phyloP scores from a whole-genome alignment of 2,888 invertebrate genomes.

The Andrena chrysosceles region DNA sequence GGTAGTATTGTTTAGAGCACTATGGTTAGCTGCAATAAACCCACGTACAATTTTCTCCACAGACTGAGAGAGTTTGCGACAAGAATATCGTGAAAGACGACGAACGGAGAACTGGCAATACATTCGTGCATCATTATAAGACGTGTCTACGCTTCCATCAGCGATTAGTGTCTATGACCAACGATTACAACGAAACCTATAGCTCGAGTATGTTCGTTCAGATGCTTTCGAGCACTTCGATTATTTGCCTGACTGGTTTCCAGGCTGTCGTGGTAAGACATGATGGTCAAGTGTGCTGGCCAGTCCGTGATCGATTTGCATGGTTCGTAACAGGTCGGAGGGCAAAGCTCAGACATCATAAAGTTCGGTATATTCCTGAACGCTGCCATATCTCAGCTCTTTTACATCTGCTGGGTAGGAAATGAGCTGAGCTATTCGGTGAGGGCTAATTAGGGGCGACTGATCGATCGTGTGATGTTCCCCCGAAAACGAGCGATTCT shows the following conservation, averaged over 20 bases:
- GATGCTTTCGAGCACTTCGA: constrained; percentile 76
- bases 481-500: background rate
- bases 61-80: background rate
- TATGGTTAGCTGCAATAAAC: background rate
- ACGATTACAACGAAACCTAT: constrained; percentile 73
- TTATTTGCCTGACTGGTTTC: constrained; percentile 80
- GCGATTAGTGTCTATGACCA: constrained; percentile 66
- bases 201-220: constrained; percentile 76
- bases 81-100: background rate
- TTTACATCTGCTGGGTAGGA: constrained; percentile 76
- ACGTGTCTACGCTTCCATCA: constrained; percentile 74
- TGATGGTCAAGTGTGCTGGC: constrained; percentile 18
- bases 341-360: constrained; percentile 68
- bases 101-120: constrained; percentile 8
- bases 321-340: constrained; percentile 68
- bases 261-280: constrained; percentile 74
- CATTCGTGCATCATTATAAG: constrained; percentile 62
- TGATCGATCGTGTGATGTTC: constrained; percentile 2
- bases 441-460: constrained; percentile 27
- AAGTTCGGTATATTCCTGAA: constrained; percentile 74
- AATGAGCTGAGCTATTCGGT: constrained; percentile 76
- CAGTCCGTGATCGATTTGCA: constrained; percentile 56
- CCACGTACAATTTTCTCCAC: background rate
- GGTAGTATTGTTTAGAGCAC: background rate
- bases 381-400: constrained; percentile 74